These are phyloP conservation scores for Empidonax alnorum DNA, from an alignment of 2,113 vertebrate genomes.

Conservation along the genomic window DNA sequence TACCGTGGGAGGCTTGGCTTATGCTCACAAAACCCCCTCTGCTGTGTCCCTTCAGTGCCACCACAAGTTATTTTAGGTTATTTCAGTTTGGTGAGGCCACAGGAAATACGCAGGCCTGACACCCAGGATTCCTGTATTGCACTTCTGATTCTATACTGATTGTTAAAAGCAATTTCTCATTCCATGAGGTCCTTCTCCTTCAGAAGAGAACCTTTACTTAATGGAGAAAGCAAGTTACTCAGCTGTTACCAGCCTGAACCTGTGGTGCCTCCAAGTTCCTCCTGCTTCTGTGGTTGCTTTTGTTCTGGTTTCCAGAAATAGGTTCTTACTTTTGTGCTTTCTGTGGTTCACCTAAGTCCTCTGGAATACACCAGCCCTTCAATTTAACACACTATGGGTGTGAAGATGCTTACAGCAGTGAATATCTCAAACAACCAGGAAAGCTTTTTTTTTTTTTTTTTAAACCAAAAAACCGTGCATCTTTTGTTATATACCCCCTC, in stretches of 20 bases:
- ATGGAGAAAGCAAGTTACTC: neutral
- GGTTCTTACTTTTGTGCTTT: neutral
- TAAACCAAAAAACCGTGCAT: neutral
- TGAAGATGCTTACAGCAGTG: neutral
- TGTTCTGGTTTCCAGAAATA: neutral
- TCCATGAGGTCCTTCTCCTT: neutral
- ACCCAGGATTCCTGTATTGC: accelerated
- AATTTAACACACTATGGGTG: neutral
- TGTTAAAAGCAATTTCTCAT: neutral
- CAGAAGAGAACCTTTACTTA: neutral
- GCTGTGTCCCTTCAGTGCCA: neutral
- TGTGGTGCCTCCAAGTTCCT: neutral
- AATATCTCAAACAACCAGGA: neutral
- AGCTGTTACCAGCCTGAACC: neutral
- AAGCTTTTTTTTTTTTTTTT: neutral
- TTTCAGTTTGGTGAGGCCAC: neutral
- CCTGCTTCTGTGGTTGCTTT: neutral
- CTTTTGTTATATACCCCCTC: neutral
- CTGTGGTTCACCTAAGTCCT: neutral
- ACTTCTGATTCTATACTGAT: neutral
- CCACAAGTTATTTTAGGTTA: neutral
- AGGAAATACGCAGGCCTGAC: neutral
- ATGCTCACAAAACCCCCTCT: neutral
- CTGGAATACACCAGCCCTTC: neutral
- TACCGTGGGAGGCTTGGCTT: accelerated